phyloP scores from a whole-genome alignment of 2,113 vertebrate genomes.

The Brachypodius melanocephalos region DNA sequence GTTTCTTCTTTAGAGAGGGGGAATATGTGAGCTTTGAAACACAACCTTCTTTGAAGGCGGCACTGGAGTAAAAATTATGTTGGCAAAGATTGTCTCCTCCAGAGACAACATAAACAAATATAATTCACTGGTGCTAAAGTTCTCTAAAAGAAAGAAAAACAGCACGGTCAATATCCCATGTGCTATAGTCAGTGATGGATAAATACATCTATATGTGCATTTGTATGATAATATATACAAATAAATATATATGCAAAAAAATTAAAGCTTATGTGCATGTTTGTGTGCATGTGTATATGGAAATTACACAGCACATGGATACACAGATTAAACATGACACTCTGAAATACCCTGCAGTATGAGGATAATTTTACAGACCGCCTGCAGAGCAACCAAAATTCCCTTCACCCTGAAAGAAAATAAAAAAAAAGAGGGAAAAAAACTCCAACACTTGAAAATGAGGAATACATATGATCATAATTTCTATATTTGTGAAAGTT shows the following conservation, averaged over 20 bases:
- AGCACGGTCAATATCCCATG: background rate
- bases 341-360: background rate
- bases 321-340: background rate
- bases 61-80: constrained; percentile 2
- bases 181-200: background rate
- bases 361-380: background rate
- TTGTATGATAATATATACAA: background rate
- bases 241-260: background rate
- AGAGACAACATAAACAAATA: constrained; percentile 38
- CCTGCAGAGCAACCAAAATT: background rate
- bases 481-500: background rate
- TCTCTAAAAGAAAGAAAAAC: background rate
- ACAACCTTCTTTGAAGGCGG: constrained; percentile 9
- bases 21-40: constrained; percentile 83
- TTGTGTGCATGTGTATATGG: background rate
- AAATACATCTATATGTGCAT: background rate
- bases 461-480: background rate
- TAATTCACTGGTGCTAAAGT: background rate
- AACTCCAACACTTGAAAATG: background rate
- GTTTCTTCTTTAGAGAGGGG: constrained; percentile 79
- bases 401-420: background rate
- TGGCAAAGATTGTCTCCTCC: background rate
- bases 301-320: background rate
- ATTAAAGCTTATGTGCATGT: background rate
- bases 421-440: background rate